Percentiles rank a stretch among this genome's conserved stretches.
phyloP scores from a whole-genome alignment of 2,797 vertebrate species.

The Chelidonichthys spinosus region DNA sequence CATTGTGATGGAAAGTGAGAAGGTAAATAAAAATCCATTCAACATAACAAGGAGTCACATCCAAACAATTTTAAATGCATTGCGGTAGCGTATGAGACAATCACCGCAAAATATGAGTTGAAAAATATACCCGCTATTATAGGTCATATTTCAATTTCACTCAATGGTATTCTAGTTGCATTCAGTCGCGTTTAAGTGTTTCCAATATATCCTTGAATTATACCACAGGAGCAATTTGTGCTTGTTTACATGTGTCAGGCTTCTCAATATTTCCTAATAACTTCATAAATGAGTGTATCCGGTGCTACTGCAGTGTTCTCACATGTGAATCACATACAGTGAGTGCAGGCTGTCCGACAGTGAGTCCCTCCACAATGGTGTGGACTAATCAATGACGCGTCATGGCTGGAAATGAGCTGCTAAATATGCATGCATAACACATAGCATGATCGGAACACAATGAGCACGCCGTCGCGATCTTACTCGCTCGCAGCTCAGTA shows the following conservation, averaged over 20 bases:
- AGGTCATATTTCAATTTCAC: neutral
- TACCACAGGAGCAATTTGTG: neutral
- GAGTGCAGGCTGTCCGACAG: constrained; percentile 58
- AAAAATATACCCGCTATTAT: neutral
- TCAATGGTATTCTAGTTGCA: neutral
- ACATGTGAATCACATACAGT: constrained; percentile 68
- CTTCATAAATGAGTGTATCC: neutral
- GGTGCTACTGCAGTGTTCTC: constrained; percentile 44
- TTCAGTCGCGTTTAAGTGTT: neutral
- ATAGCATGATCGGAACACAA: constrained; percentile 62
- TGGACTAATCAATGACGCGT: constrained; percentile 57
- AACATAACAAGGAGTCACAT: constrained; percentile 6
- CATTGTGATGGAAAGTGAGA: constrained; percentile 45
- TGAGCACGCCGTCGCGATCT: constrained; percentile 64
- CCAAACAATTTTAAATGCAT: constrained; percentile 11
- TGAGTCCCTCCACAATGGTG: constrained; percentile 45
- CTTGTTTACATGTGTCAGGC: neutral
- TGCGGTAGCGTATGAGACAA: neutral
- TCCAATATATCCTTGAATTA: neutral
- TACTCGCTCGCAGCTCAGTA: constrained; percentile 30
- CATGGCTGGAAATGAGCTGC: constrained; percentile 57
- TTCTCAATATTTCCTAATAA: neutral
- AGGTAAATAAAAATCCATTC: constrained; percentile 34
- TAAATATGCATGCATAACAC: constrained; percentile 74
- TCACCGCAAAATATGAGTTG: neutral